A percentile compares a stretch with the other conserved stretches of the same genome.
These are phyloP conservation scores for Drosophila mimica DNA, from an alignment of 2,888 invertebrate genomes.

Conservation along the genomic window DNA sequence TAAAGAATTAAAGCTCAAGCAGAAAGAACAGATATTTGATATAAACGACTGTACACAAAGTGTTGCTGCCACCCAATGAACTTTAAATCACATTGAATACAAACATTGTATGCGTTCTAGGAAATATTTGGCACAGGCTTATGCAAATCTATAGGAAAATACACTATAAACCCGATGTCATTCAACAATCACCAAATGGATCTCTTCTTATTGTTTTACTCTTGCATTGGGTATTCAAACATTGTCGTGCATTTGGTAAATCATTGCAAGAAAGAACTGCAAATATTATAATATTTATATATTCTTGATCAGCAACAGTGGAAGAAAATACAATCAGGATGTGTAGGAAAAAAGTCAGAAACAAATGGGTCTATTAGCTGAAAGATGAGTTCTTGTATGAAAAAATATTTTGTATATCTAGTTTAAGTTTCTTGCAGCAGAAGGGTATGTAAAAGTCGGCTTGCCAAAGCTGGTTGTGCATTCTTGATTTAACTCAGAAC, in stretches of 20 bases:
- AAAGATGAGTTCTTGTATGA: not conserved
- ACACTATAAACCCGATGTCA: conserved; percentile 11
- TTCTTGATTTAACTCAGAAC: conserved; percentile 7
- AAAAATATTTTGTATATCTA: not conserved
- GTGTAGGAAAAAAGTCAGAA: too few species aligned
- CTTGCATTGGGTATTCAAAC: not conserved
- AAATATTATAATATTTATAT: accelerated
- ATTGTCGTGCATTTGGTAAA: not conserved
- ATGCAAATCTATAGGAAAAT: conserved; percentile 66
- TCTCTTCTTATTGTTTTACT: not conserved
- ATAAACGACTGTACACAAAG: not conserved
- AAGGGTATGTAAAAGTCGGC: not conserved
- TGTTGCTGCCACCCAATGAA: conserved; percentile 1
- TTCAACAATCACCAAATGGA: conserved; percentile 5
- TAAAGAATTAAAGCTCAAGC: conserved; percentile 23
- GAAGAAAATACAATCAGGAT: not conserved
- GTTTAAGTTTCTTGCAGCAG: too few species aligned
- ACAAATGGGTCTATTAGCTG: not conserved
- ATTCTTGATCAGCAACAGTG: not conserved
- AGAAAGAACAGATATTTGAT: conserved; percentile 20
- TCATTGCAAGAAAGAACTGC: not conserved
- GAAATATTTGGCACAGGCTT: conserved; percentile 57
- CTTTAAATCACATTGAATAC: conserved; percentile 5
- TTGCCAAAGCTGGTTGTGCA: not conserved
- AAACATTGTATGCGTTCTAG: conserved; percentile 51